Evolutionary conservation across 2,113 vertebrate species (phyloP).

Genomic region (Serilophus lunatus): DNA sequence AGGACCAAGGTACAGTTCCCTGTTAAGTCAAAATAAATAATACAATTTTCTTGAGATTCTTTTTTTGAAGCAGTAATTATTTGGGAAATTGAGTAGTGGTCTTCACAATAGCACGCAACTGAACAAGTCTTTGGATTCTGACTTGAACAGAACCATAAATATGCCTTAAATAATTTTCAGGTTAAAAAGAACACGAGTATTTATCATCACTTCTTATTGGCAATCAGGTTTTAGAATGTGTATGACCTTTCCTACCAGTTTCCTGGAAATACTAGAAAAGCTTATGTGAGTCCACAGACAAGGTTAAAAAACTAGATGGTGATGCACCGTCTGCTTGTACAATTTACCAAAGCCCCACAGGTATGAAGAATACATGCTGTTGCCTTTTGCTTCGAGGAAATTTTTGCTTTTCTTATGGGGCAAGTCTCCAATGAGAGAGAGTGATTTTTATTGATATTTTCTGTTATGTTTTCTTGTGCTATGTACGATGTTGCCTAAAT

Average conservation of each 20-base stretch:
- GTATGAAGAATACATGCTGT: background rate
- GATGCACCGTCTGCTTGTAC: background rate
- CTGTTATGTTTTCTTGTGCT: background rate
- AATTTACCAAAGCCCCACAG: background rate
- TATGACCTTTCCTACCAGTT: background rate
- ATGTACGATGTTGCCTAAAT: background rate
- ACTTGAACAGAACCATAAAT: background rate
- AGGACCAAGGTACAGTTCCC: conserved; percentile 89
- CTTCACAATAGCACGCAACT: background rate
- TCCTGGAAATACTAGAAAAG: background rate
- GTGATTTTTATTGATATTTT: background rate
- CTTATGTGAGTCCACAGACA: background rate
- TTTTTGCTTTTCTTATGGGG: background rate
- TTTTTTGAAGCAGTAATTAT: background rate
- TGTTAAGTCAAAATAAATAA: background rate
- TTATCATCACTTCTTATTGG: background rate
- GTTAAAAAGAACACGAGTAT: background rate
- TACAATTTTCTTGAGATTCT: background rate
- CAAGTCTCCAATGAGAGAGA: background rate
- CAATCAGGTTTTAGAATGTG: background rate
- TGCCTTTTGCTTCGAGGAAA: background rate
- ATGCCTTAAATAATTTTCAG: background rate
- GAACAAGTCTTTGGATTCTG: background rate
- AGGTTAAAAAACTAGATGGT: background rate
- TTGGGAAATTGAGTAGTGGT: background rate